phyloP scores from a whole-genome alignment of 2,113 vertebrate genomes.

The Lamprologus speciosus region DNA sequence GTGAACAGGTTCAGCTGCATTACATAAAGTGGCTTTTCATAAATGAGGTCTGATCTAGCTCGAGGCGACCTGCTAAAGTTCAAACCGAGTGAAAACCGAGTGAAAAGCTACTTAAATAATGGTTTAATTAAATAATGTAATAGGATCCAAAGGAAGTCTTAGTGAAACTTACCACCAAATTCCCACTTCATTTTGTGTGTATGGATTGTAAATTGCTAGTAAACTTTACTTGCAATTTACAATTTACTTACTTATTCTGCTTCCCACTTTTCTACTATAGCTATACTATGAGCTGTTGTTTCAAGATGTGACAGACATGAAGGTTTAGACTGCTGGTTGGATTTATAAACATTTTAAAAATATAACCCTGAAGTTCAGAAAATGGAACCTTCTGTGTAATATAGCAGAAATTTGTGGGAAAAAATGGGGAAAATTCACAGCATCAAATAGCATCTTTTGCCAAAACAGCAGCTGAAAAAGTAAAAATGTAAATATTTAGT shows the following conservation, averaged over 20 bases:
- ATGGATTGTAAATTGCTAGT: neutral
- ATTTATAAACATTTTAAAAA: neutral
- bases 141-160: neutral
- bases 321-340: neutral
- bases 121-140: neutral
- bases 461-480: neutral
- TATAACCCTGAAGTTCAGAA: neutral
- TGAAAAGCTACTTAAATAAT: neutral
- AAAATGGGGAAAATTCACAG: neutral
- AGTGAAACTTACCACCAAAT: neutral
- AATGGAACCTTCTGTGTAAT: neutral
- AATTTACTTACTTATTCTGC: neutral
- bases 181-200: neutral
- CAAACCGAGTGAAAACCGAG: neutral
- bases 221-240: neutral
- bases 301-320: neutral
- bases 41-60: neutral
- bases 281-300: neutral
- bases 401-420: fast-evolving
- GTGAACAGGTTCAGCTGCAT: neutral
- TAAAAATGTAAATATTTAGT: neutral
- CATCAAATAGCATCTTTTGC: neutral
- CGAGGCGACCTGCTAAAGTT: neutral
- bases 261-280: neutral
- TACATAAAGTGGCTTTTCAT: neutral